Evolutionary conservation across 2,113 vertebrate species (phyloP), one percentile per base, ranked within the genome.

Genomic region (Hippolais icterina): DNA sequence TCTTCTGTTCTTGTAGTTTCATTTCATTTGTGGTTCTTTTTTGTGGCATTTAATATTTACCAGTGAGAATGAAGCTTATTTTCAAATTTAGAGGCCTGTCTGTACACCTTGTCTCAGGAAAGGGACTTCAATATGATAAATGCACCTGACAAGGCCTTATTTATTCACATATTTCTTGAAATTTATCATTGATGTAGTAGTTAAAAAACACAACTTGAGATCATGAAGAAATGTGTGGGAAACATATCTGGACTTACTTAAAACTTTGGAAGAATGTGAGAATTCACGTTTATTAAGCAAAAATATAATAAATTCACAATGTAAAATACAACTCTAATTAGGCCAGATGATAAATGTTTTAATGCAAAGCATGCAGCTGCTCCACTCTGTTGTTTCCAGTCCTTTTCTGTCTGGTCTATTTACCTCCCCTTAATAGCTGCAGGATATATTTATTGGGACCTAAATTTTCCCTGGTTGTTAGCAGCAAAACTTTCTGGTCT

Each of bases 211-310:
- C 29, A 78, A 80, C 54, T 80, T 54, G 35, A 63, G 82, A 95
- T 83, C 63, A 70, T 35, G 60, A 92, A 83, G 75, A 83, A 92
- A 81, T 68, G 44, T 88, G 83, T 90, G 92, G 90, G 92, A 94
- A 94, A 60, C 3, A 2, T 95, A 90, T 88, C 90, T 94, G 90
- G 94, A 91, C 63, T 91, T 91, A 78, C 61, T 87, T 96, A 95
- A 75, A 93, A 90, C 71, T 90, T 90, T 64, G 85, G 88, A 94
- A 90, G 88, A 89, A 93, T 81, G 93, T 92, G 90, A 96, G 66
- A 96, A 94, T 90, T 92, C 90, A 71, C 15, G 2, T 95, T 97
- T 95, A 86, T 93, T 94, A 94, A 92, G 92, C 88, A 93, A 96
- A 95, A 97, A 94, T 90, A 78, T 80, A 90, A 96, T 91, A 96